Evolutionary conservation across 2,888 invertebrate genomes (phyloP), one percentile per base, ranked within the genome.

Genomic region (Gymnosoma rotundatum): DNA sequence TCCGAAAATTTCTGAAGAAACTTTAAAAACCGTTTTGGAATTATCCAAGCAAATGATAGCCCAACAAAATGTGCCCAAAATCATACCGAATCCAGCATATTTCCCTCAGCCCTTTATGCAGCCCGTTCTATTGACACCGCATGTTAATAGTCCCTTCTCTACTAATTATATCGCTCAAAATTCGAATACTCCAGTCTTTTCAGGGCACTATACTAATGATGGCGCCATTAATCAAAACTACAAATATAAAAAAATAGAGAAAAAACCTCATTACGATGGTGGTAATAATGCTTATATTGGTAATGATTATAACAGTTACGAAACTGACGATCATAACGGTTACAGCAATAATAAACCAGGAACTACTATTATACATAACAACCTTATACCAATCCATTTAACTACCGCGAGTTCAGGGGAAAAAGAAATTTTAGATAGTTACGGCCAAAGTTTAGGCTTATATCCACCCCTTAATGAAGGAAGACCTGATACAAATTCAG

Each of bases 41-140:
- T 85, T 92, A 6, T 92, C 92, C 0, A 92, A 92, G 78, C 92
- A 92, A 87, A 91, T 92, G 92, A 90, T 92, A 61, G 89, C 91
- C 2, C 91, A 90, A 10, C 91, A 92, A 81, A 91, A 92, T 82
- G 66, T 91, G 36, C 91, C 91, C n/a, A 90, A 90, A 69, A 87
- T 92, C 16, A 36, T 91, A 75, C 89, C 89, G 0, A 90, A 88
- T 86, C 86, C 88, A 1, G 88, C 87, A 10, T 91, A 88, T 79
- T 91, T 89, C 74, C 89, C 89, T 0, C 89, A 89, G 20, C 89
- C 90, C 8, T 88, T 91, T 12, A 74, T 92, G 14, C 92, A 91
- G 61, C 92, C 92, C 0, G 87, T 92, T 0, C 90, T 91, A n/a
- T 75, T 92, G 25, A 88, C 89, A 7, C 67, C 79, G 1, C 73